A percentile compares a stretch with the other conserved stretches of the same genome.
Evolutionary conservation across 2,797 vertebrate species (phyloP).

Genomic region (Diplodus puntazzo): DNA sequence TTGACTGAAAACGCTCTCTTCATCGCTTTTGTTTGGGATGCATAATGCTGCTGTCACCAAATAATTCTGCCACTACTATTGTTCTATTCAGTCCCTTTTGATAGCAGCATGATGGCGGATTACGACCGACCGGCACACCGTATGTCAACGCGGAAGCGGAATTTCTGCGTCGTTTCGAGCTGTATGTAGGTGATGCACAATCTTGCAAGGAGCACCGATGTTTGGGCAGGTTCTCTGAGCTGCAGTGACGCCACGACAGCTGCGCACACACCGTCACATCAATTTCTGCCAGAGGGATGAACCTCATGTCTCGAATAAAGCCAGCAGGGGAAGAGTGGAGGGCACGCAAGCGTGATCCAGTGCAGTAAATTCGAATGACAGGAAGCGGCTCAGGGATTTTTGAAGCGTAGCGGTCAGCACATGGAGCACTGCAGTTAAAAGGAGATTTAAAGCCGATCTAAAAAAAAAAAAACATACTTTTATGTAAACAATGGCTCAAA

Average conservation of each 20-base stretch:
- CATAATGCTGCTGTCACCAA: conserved; percentile 56
- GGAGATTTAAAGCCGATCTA: conserved; percentile 6
- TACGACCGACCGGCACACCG: conserved; percentile 30
- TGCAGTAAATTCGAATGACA: conserved; percentile 50
- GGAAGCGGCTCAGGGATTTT: conserved; percentile 29
- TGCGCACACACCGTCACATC: conserved; percentile 31
- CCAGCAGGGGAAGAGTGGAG: conserved; percentile 11
- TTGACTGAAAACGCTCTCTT: conserved; percentile 52
- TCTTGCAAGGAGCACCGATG: conserved; percentile 8
- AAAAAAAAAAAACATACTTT: neutral
- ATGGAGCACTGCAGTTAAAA: neutral
- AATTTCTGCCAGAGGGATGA: conserved; percentile 34
- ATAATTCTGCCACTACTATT: conserved; percentile 47
- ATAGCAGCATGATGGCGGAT: conserved; percentile 32
- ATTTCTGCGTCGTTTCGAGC: conserved; percentile 5
- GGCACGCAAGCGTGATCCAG: conserved; percentile 5
- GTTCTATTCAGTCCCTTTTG: conserved; percentile 53
- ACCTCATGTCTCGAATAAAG: conserved; percentile 31
- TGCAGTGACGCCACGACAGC: neutral
- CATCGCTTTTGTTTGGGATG: conserved; percentile 67
- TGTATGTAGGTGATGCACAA: neutral
- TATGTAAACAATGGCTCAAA: neutral
- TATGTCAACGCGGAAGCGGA: conserved; percentile 21
- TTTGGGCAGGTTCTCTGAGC: conserved; percentile 3
- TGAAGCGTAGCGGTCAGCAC: neutral